Evolutionary conservation across 1,140 invertebrate species (phyloP), one percentile per base, ranked within the genome.

Genomic region (Drosophila parabipectinata): DNA sequence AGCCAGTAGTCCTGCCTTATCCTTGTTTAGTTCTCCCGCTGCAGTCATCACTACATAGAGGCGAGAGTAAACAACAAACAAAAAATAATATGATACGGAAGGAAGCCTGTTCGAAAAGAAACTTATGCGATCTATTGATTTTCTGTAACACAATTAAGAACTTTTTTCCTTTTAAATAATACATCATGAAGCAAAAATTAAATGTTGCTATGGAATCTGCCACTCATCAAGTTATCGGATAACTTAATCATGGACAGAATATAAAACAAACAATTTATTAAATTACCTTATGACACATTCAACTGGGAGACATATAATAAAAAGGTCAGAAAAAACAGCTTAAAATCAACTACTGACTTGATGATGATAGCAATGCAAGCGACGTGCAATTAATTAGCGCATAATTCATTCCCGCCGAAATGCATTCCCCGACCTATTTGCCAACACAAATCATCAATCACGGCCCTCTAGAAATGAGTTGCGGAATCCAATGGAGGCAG

Each of bases 361-460:
- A 78, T 85, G 78, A 77, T 71, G 41, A 64, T 18, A 18, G 64
- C 69, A 64, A 75, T 66, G 75, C 64, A 76, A 73, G 74, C 69
- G 26, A 51, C 12, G 15, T 15, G 67, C 67, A 87, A 82, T 85
- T 85, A 85, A 85, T 85, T 82, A 85, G 78, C 55, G 71, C 58
- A 66, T 71, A 77, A 72, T 73, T 84, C 55, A 75, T 32, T 66
- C 61, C 72, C 68, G 45, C 44, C 53, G 15, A 48, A 37, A 56
- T 67, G 78, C 82, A 85, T 64, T 61, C 58, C 66, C 41, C 55
- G 53, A 75, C 58, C 59, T 60, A 83, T 79, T 82, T 84, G 52
- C 34, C 32, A 51, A 74, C 47, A 53, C 59, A 67, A 87, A 71
- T 77, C 82, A 85, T 85, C 83, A 87, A 85, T 85, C 82, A 88